These are phyloP conservation scores for Bellardia pandia DNA, from an alignment of 2,888 invertebrate species.

Conservation along the genomic window DNA sequence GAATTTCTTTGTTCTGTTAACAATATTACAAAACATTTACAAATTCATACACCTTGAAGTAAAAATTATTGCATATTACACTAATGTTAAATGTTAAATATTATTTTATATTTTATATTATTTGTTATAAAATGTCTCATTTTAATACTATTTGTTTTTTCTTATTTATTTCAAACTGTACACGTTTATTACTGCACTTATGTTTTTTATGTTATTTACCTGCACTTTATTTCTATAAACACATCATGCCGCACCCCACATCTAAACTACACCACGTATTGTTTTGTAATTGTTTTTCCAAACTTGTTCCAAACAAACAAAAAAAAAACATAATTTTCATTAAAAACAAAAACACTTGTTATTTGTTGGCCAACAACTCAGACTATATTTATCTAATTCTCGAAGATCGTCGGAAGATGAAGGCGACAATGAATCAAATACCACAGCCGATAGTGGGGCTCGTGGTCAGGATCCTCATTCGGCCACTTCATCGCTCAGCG, in stretches of 20 bases:
- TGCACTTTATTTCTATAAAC: slow-evolving; percentile 49
- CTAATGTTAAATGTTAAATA: no score
- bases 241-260: slow-evolving; percentile 42
- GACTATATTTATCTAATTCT: slow-evolving; percentile 83
- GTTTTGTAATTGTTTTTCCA: slow-evolving; percentile 24
- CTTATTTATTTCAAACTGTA: slow-evolving; percentile 47
- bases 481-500: slow-evolving; percentile 79
- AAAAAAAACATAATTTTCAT: slow-evolving; percentile 46
- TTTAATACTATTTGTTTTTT: slow-evolving; percentile 12
- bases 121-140: neutral
- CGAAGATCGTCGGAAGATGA: slow-evolving; percentile 84
- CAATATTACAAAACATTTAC: no score
- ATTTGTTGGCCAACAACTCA: slow-evolving; percentile 75
- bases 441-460: slow-evolving; percentile 82
- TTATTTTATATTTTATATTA: neutral
- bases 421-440: slow-evolving; percentile 83
- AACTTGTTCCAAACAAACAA: neutral
- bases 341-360: slow-evolving; percentile 17
- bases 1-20: no score
- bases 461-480: slow-evolving; percentile 81
- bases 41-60: no score
- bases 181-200: slow-evolving; percentile 44
- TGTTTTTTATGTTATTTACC: slow-evolving; percentile 39
- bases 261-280: slow-evolving; percentile 38
- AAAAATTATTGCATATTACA: no score